Percentiles rank a stretch among this genome's conserved stretches.
These are phyloP conservation scores for Drosophila suzukii DNA, from an alignment of 1,140 invertebrate species.

Conservation along the genomic window DNA sequence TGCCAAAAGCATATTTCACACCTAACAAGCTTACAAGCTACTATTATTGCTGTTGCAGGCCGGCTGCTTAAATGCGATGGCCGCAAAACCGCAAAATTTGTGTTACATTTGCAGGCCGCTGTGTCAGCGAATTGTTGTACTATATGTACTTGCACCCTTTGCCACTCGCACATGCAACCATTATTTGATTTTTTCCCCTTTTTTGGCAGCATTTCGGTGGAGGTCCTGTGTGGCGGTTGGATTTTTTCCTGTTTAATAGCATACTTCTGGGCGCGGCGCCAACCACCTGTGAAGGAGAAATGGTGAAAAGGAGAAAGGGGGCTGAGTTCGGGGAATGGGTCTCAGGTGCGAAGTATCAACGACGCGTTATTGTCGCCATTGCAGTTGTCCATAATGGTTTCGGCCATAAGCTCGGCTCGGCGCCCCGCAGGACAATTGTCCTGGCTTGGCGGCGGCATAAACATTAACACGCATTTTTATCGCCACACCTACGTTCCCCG, in stretches of 20 bases:
- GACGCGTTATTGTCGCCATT: conserved; percentile 75
- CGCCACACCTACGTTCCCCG: conserved; percentile 22
- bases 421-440: conserved; percentile 69
- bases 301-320: neutral
- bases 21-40: conserved; percentile 62
- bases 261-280: conserved; percentile 66
- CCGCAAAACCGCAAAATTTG: conserved; percentile 73
- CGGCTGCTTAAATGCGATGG: conserved; percentile 58
- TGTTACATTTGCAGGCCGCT: conserved; percentile 59
- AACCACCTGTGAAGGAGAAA: conserved; percentile 63
- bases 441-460: conserved; percentile 44
- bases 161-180: neutral
- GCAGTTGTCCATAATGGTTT: conserved; percentile 78
- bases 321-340: conserved; percentile 44
- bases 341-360: conserved; percentile 80
- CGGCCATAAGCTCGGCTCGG: conserved; percentile 59
- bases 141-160: neutral
- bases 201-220: conserved; percentile 59
- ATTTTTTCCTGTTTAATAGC: conserved; percentile 63
- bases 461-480: conserved; percentile 76
- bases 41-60: conserved; percentile 27
- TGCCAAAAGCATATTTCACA: conserved; percentile 58
- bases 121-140: conserved; percentile 36
- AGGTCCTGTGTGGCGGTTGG: conserved; percentile 21
- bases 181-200: neutral